phyloP scores from a whole-genome alignment of 2,888 invertebrate genomes.

The Eupeodes latifasciatus region DNA sequence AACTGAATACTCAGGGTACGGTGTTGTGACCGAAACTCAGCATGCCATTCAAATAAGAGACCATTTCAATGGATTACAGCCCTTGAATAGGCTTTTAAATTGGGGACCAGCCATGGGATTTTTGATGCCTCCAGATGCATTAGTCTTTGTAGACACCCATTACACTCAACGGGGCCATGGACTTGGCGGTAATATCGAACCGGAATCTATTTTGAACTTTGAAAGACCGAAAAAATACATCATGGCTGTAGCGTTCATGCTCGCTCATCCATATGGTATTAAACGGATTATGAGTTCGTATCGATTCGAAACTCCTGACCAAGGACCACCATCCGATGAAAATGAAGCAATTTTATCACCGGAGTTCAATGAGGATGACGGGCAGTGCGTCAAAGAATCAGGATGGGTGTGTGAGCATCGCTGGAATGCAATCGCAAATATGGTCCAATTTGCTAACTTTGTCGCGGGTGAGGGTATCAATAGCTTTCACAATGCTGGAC shows the following conservation, averaged over 20 bases:
- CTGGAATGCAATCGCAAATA: constrained; percentile 90
- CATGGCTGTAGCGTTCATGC: constrained; percentile 86
- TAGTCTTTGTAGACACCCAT: constrained; percentile 93
- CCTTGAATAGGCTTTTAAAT: constrained; percentile 85
- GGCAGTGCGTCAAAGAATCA: constrained; percentile 88
- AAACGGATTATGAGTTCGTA: constrained; percentile 93
- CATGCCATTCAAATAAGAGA: constrained; percentile 81
- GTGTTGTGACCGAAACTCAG: constrained; percentile 89
- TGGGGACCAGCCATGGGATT: constrained; percentile 88
- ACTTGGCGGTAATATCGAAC: constrained; percentile 83
- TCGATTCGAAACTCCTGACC: constrained; percentile 85
- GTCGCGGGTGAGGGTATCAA: constrained; percentile 86
- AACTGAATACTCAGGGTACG: constrained; percentile 85
- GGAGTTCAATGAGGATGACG: constrained; percentile 86
- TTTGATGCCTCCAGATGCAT: constrained; percentile 85
- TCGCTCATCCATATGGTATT: constrained; percentile 91
- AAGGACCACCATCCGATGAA: constrained; percentile 86
- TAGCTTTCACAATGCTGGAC: constrained; percentile 90
- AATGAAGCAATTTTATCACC: constrained; percentile 85
- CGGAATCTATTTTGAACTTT: constrained; percentile 81
- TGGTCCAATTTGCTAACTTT: constrained; percentile 89
- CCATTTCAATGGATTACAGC: constrained; percentile 84
- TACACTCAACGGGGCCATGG: constrained; percentile 92
- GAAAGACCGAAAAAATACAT: constrained; percentile 82
- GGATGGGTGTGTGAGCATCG: constrained; percentile 92